phyloP scores from a whole-genome alignment of 2,888 invertebrate genomes.

The Diadromus collaris region DNA sequence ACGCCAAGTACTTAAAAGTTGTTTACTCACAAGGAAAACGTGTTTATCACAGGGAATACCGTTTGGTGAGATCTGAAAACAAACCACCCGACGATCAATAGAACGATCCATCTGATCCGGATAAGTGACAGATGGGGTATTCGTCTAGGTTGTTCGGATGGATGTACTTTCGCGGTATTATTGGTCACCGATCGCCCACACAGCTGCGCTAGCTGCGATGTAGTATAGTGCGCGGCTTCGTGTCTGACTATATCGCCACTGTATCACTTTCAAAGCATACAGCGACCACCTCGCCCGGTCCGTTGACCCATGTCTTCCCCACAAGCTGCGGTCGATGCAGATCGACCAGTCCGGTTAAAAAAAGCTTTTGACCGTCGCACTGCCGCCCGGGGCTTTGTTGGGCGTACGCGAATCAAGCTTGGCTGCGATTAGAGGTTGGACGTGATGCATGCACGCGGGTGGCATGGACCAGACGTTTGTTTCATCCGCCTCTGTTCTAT shows the following conservation, averaged over 20 bases:
- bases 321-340: background rate
- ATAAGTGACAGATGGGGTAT: background rate
- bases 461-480: constrained; percentile 33
- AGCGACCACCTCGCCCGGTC: background rate
- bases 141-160: background rate
- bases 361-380: constrained; percentile 18
- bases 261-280: background rate
- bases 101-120: background rate
- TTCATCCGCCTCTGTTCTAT: constrained; percentile 8
- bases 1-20: too few relatives aligned
- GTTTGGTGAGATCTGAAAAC: background rate
- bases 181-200: background rate
- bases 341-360: background rate
- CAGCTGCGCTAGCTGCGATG: background rate
- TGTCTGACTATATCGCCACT: constrained; percentile 5
- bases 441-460: background rate
- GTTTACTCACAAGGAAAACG: too few relatives aligned
- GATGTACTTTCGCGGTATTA: background rate
- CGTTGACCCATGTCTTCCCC: background rate
- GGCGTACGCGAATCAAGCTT: constrained; percentile 33
- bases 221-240: background rate
- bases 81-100: background rate
- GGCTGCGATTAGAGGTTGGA: constrained; percentile 31
- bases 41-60: too few relatives aligned
- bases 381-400: constrained; percentile 38